Evolutionary conservation across 2,113 vertebrate species (phyloP).

Genomic region (Ptilorrhoa leucosticta): DNA sequence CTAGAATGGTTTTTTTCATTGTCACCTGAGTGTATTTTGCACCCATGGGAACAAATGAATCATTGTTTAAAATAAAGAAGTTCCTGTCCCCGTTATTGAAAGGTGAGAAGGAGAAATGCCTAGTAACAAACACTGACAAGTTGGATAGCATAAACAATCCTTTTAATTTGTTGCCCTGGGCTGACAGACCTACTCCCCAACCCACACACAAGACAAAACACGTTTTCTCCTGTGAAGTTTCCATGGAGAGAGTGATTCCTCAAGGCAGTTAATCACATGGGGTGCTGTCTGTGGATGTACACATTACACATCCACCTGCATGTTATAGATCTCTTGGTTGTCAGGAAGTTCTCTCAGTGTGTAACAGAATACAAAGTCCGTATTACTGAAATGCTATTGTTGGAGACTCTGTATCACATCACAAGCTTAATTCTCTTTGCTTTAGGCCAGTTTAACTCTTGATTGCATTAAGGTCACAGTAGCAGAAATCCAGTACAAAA

Average conservation of each 20-base stretch:
- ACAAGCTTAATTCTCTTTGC: neutral
- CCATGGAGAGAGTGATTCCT: constrained; percentile 8
- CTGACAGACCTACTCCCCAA: constrained; percentile 6
- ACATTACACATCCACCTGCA: neutral
- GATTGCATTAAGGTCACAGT: neutral
- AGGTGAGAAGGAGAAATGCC: neutral
- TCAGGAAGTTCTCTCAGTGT: neutral
- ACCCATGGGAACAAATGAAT: neutral
- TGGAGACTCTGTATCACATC: neutral
- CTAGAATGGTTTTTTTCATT: neutral
- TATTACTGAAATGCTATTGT: neutral
- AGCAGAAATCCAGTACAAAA: neutral
- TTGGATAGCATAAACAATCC: neutral
- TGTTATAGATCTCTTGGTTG: neutral
- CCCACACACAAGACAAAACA: neutral
- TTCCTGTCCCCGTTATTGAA: neutral
- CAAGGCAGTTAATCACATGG: neutral
- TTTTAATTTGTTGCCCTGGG: constrained; percentile 25
- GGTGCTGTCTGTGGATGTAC: neutral
- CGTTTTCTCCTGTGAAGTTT: constrained; percentile 5
- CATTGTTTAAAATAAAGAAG: neutral
- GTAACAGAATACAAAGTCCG: neutral
- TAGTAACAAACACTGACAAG: neutral
- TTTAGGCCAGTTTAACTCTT: neutral
- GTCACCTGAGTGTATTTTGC: neutral